phyloP scores from a whole-genome alignment of 35 echinoderm and acorn worm species.

The Heliocidaris erythrogramma region DNA sequence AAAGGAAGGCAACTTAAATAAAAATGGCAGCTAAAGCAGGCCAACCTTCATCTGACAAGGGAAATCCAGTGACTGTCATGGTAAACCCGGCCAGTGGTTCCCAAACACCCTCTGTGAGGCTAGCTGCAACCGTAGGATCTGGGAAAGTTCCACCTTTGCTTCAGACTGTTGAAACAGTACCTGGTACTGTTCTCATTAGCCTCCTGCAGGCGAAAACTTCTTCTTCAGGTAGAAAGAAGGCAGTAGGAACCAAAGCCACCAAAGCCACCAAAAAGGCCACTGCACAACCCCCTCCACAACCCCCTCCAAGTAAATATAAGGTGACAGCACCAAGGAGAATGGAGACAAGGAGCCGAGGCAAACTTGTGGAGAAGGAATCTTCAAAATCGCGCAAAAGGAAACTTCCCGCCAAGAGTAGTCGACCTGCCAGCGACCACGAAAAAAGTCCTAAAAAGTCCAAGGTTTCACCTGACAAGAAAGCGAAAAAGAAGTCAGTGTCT shows the following conservation, averaged over 20 bases:
- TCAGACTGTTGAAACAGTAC: neutral
- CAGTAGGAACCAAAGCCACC: neutral
- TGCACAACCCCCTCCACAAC: neutral
- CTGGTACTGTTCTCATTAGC: neutral
- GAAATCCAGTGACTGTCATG: neutral
- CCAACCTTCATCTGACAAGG: neutral
- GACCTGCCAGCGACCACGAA: neutral
- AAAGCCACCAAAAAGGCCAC: neutral
- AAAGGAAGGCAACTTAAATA: neutral
- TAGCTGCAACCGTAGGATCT: neutral
- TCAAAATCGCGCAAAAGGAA: neutral
- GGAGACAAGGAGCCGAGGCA: neutral
- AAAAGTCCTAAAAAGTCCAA: neutral
- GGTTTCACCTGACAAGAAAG: no score
- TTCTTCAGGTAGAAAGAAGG: neutral
- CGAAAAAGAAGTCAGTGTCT: neutral
- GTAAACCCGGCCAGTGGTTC: neutral
- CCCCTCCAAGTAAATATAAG: neutral
- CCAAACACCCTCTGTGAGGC: neutral
- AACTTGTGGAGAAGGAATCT: neutral
- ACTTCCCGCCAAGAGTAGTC: neutral
- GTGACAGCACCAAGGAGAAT: neutral
- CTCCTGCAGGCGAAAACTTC: neutral
- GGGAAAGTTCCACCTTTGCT: neutral
- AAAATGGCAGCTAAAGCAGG: neutral